Percentiles rank a stretch among this genome's conserved stretches.
Conservation (phyloP, 2,113 vertebrate genomes). For the Calonectris borealis region DNA sequence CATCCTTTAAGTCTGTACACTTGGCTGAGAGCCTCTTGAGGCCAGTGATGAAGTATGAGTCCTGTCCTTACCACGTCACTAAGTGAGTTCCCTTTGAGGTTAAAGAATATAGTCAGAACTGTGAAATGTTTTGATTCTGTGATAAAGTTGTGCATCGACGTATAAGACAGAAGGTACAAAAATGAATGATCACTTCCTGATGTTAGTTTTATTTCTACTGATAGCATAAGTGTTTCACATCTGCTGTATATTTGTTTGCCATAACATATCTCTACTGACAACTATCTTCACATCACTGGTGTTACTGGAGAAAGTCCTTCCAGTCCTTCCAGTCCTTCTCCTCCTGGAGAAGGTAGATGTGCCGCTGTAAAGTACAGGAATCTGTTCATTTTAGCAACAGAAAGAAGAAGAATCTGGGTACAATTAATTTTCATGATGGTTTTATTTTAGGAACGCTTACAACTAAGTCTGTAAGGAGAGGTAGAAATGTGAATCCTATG, state of each 20-base stretch:
- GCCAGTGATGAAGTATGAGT: neutral
- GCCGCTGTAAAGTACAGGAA: neutral
- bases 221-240: neutral
- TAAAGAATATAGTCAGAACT: neutral
- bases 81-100: neutral
- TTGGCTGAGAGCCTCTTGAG: neutral
- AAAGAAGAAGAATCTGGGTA: neutral
- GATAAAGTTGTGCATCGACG: fast-evolving
- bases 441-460: neutral
- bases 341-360: no score
- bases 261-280: neutral
- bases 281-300: neutral
- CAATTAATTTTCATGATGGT: neutral
- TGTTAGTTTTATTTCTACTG: neutral
- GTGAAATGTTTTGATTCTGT: neutral
- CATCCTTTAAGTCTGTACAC: no score
- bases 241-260: neutral
- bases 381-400: neutral
- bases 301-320: no score
- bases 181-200: neutral
- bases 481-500: neutral
- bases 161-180: neutral
- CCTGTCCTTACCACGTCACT: neutral
- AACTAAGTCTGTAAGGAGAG: neutral
- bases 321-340: no score